A percentile compares a stretch with the other conserved stretches of the same genome.
These are phyloP conservation scores for Lathamus discolor DNA, from an alignment of 2,113 vertebrate species.

Conservation along the genomic window DNA sequence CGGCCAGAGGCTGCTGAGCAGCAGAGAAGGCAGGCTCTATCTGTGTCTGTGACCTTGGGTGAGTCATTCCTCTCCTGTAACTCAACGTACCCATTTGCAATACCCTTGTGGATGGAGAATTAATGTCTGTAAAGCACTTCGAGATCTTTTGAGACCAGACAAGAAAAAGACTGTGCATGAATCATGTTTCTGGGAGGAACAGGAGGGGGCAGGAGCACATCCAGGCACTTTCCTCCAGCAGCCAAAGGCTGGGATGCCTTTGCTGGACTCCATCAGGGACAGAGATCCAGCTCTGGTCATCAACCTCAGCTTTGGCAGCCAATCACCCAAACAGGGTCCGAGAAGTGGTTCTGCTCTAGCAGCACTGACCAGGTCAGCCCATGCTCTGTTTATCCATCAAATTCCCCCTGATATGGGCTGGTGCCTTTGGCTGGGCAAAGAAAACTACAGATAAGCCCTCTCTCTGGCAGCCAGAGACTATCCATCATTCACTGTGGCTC, in stretches of 20 bases:
- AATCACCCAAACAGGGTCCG: not conserved
- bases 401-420: not conserved
- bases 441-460: not conserved
- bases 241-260: not conserved
- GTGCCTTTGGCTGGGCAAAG: not conserved
- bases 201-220: not conserved
- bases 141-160: not conserved
- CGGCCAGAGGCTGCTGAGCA: not conserved
- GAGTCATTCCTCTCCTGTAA: not conserved
- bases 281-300: not conserved
- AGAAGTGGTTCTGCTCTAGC: slow-evolving; percentile 12
- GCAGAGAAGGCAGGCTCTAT: not conserved
- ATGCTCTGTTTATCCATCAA: not conserved
- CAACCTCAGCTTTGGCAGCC: not conserved
- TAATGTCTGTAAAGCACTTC: not conserved
- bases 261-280: not conserved
- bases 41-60: not conserved
- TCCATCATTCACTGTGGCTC: not conserved
- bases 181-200: not conserved
- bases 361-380: not conserved
- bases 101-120: not conserved
- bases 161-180: not conserved
- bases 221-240: not conserved
- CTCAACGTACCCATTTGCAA: not conserved
- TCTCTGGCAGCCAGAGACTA: not conserved